A percentile compares a stretch with the other conserved stretches of the same genome.
phyloP scores from a whole-genome alignment of 2,113 vertebrate genomes.

The Boulengeromyrus knoepffleri region DNA sequence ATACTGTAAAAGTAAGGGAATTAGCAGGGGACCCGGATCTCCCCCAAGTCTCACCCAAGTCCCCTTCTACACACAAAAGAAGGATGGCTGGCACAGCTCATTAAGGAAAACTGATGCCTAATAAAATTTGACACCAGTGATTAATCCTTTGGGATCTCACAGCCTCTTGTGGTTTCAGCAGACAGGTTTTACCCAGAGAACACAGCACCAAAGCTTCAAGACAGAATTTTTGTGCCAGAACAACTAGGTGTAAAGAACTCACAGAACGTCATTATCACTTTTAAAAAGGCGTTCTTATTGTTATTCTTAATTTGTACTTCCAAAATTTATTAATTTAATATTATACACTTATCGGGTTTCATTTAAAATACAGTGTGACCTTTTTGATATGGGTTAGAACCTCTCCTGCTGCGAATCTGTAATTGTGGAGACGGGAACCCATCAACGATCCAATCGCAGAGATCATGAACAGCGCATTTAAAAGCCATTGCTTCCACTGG shows the following conservation, averaged over 20 bases:
- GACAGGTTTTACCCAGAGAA: constrained; percentile 74
- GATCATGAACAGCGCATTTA: constrained; percentile 23
- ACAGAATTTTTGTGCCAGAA: constrained; percentile 23
- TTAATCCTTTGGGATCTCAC: constrained; percentile 83
- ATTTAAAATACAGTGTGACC: not conserved
- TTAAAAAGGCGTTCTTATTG: not conserved
- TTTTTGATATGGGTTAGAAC: not conserved
- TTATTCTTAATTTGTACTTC: not conserved
- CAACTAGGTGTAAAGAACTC: not conserved
- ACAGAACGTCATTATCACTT: not conserved
- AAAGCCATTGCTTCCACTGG: constrained; percentile 19
- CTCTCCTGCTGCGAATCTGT: not conserved
- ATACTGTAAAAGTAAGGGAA: constrained; percentile 74
- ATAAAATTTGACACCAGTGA: constrained; percentile 88
- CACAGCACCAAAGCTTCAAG: constrained; percentile 78
- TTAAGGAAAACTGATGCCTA: constrained; percentile 86
- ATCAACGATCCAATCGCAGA: constrained; percentile 12
- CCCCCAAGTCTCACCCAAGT: constrained; percentile 53
- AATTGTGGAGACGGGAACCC: not conserved
- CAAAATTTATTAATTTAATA: not conserved
- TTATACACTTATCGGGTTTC: not conserved
- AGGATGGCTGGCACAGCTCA: constrained; percentile 81
- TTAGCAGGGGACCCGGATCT: constrained; percentile 75
- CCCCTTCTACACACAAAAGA: constrained; percentile 74
- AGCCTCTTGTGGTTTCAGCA: constrained; percentile 78